Evolutionary conservation across 64 coral and sea anemone species (phyloP).

Genomic region (Stylophora pistillata): DNA sequence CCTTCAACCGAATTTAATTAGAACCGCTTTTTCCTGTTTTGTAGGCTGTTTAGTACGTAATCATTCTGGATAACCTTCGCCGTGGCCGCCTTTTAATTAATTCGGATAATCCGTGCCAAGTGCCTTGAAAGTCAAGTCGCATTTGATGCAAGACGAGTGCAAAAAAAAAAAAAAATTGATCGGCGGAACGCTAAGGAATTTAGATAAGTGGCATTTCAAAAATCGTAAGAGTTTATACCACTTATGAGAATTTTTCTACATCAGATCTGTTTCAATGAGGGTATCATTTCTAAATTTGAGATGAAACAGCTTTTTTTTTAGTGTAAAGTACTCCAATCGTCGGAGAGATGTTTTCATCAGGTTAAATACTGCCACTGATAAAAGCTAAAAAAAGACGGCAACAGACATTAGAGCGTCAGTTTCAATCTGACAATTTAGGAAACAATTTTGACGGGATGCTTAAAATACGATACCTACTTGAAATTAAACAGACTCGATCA

Average conservation of each 20-base stretch:
- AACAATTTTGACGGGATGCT: background rate
- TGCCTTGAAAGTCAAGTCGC: too few relatives aligned
- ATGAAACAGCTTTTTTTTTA: slow-evolving; percentile 17
- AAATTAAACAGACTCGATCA: background rate
- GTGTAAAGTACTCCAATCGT: slow-evolving; percentile 15
- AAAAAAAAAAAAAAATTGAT: too few relatives aligned
- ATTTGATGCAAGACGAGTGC: too few relatives aligned
- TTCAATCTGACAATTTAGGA: background rate
- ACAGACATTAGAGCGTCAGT: slow-evolving; percentile 9
- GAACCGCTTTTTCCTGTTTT: slow-evolving; percentile 1
- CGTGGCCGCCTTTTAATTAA: background rate
- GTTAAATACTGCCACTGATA: slow-evolving; percentile 21
- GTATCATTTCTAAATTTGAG: slow-evolving; percentile 6
- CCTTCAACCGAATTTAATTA: slow-evolving; percentile 2
- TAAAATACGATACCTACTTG: slow-evolving; percentile 1
- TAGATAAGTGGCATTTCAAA: background rate
- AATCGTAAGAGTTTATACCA: background rate
- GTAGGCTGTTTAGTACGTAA: background rate
- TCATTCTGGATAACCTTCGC: background rate
- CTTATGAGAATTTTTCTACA: background rate
- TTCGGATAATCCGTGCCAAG: background rate
- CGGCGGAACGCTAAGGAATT: too few relatives aligned
- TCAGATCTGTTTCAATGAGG: background rate
- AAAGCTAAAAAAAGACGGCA: background rate
- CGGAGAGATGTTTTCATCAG: background rate